A percentile compares a stretch with the other conserved stretches of the same genome.
These are phyloP conservation scores for Trichosurus vulpecula DNA, from an alignment of 2,797 vertebrate genomes.

Conservation along the genomic window DNA sequence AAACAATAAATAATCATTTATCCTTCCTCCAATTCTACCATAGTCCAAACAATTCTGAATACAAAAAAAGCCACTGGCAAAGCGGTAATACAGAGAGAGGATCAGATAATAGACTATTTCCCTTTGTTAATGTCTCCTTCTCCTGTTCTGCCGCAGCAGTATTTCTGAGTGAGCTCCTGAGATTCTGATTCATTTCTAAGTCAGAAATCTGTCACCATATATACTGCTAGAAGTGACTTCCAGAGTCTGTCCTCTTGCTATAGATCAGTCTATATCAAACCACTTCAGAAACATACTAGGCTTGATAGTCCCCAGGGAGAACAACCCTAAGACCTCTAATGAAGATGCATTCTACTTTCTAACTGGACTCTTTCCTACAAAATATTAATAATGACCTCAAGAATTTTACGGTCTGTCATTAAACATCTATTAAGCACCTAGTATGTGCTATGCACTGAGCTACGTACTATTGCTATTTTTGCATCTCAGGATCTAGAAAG, in stretches of 20 bases:
- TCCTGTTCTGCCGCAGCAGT: background rate
- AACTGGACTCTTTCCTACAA: conserved; percentile 6
- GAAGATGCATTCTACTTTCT: background rate
- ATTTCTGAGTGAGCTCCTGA: background rate
- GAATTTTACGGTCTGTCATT: background rate
- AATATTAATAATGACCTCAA: background rate
- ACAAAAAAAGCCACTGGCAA: background rate
- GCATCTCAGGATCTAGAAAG: background rate
- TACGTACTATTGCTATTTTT: background rate
- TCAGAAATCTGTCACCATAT: conserved; percentile 27
- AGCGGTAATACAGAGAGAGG: conserved; percentile 18
- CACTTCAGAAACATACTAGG: background rate
- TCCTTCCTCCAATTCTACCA: background rate
- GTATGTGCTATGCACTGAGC: background rate
- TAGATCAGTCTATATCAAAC: conserved; percentile 35
- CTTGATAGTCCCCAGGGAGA: background rate
- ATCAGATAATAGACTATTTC: background rate
- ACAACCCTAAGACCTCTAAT: background rate
- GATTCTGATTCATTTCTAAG: background rate
- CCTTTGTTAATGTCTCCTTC: background rate
- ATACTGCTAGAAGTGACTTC: conserved; percentile 21
- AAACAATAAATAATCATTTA: conserved; percentile 24
- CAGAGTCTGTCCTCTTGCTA: background rate
- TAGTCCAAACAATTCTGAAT: conserved; percentile 31
- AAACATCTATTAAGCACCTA: background rate